phyloP scores from a whole-genome alignment of 2,797 vertebrate species.

The Erethizon dorsatum region DNA sequence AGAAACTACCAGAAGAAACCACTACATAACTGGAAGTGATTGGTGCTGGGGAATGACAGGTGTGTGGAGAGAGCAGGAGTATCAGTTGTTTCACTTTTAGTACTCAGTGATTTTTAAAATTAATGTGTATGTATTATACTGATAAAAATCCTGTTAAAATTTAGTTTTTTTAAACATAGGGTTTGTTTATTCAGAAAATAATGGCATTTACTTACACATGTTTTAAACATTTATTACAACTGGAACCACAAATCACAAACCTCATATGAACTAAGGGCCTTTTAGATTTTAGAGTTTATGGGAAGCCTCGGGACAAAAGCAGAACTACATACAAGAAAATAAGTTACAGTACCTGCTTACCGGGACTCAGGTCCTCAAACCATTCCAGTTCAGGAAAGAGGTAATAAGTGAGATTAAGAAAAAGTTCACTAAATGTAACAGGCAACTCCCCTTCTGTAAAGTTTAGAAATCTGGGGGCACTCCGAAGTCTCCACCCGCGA shows the following conservation, averaged over 20 bases:
- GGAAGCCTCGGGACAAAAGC: conserved; percentile 25
- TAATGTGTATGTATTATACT: conserved; percentile 19
- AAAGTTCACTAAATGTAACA: not conserved
- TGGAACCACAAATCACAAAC: conserved; percentile 51
- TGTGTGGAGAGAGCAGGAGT: not conserved
- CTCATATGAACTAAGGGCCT: not conserved
- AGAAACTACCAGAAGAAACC: not conserved
- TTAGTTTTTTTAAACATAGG: conserved; percentile 40
- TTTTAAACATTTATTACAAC: conserved; percentile 70
- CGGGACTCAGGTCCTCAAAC: not conserved
- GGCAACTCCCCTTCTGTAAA: not conserved
- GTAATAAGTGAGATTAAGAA: not conserved
- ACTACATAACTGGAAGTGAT: not conserved
- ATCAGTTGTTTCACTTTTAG: not conserved
- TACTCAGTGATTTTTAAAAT: conserved; percentile 59
- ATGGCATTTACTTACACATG: conserved; percentile 48
- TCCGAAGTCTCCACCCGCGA: not conserved
- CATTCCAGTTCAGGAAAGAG: not conserved
- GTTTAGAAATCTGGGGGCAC: not conserved
- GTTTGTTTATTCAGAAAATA: conserved; percentile 54
- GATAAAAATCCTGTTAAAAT: conserved; percentile 48
- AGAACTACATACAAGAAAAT: conserved; percentile 10
- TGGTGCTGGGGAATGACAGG: not conserved
- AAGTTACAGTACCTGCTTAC: not conserved
- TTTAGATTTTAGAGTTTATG: conserved; percentile 58